Evolutionary conservation across 2,113 vertebrate genomes (phyloP).

Genomic region (Heliornis fulica): DNA sequence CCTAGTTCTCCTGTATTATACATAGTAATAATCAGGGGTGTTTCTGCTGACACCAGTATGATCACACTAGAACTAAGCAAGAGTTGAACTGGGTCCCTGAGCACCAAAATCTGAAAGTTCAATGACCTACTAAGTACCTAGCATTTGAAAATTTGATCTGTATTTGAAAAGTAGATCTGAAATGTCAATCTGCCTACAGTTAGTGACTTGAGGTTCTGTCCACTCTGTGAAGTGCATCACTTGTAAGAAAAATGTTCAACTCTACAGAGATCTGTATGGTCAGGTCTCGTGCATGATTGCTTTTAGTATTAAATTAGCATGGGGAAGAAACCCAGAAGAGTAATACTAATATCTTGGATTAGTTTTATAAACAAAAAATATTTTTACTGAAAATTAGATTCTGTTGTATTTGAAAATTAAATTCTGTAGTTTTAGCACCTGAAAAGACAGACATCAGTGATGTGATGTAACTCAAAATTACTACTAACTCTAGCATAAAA

Average conservation of each 20-base stretch:
- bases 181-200: not conserved
- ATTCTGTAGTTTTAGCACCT: not conserved
- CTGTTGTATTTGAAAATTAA: not conserved
- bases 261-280: not conserved
- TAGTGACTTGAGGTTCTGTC: not conserved
- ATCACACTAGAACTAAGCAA: not conserved
- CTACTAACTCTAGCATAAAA: not conserved
- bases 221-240: not conserved
- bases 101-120: not conserved
- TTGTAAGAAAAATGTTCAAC: not conserved
- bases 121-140: not conserved
- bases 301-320: not conserved
- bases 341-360: not conserved
- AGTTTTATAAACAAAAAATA: not conserved
- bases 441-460: not conserved
- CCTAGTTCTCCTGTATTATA: not conserved
- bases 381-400: not conserved
- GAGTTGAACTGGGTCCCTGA: not conserved
- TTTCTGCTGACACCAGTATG: not conserved
- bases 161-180: not conserved
- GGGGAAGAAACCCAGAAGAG: not conserved
- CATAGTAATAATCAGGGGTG: not conserved
- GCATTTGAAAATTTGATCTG: not conserved
- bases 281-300: not conserved
- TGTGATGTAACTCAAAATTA: too few relatives aligned